Conservation (phyloP, 2,888 invertebrate species). For the Gisinianus flammeolus region DNA sequence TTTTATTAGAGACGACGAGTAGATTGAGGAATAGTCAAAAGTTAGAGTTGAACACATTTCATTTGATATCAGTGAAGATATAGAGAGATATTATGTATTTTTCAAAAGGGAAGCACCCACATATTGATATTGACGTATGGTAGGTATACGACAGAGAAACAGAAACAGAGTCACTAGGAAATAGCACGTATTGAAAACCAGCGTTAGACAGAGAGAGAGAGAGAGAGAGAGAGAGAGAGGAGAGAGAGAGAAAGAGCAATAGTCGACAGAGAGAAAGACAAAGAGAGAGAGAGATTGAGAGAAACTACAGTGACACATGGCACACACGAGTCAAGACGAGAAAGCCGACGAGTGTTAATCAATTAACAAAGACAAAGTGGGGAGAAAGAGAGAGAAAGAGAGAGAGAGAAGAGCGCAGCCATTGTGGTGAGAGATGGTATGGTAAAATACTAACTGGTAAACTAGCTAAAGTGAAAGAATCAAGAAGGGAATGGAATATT, state of each 20-base stretch:
- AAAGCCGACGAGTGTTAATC: constrained; percentile 34
- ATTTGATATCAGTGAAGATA: constrained; percentile 1
- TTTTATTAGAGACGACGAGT: background rate
- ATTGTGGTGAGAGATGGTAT: background rate
- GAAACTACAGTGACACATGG: constrained; percentile 18
- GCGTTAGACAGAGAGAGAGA: constrained; percentile 14
- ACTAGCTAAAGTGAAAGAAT: background rate
- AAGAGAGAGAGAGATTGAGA: background rate
- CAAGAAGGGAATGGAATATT: background rate
- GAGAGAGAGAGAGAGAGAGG: constrained; percentile 8
- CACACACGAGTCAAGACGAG: too few relatives aligned
- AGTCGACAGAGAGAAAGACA: constrained; percentile 15
- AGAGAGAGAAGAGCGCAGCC: background rate
- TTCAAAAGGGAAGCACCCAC: too few relatives aligned
- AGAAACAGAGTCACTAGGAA: constrained; percentile 11
- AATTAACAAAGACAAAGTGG: constrained; percentile 33
- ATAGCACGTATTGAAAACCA: constrained; percentile 9
- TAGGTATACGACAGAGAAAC: constrained; percentile 30
- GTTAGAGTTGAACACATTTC: background rate
- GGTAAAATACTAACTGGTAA: background rate
- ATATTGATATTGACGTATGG: too few relatives aligned
- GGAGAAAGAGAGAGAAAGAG: background rate
- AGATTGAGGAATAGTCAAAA: constrained; percentile 11
- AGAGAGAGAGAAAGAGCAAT: constrained; percentile 6
- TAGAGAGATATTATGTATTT: too few relatives aligned